A percentile compares a stretch with the other conserved stretches of the same genome.
Conservation (phyloP, 2,113 vertebrate species). For the Lipotes vexillifer region DNA sequence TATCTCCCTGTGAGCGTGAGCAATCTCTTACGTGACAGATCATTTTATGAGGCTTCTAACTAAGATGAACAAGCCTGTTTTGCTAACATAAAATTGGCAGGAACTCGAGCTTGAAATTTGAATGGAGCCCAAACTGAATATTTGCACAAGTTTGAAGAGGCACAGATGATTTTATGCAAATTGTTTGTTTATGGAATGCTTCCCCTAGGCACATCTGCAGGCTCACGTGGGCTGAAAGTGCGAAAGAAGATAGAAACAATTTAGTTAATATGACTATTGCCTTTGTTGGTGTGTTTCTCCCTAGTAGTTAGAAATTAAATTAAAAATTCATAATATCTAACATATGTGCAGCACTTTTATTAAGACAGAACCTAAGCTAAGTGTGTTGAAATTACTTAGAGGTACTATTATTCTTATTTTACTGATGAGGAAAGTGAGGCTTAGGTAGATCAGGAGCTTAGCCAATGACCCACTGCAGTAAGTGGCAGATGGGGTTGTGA, state of each 20-base stretch:
- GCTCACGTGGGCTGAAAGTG: background rate
- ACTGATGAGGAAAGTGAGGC: background rate
- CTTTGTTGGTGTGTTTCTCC: background rate
- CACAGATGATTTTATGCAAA: constrained; percentile 54
- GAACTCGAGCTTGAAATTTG: constrained; percentile 35
- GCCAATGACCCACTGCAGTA: background rate
- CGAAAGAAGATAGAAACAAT: background rate
- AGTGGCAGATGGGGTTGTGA: background rate
- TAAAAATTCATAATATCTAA: background rate
- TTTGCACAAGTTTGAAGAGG: constrained; percentile 23
- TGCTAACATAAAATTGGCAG: constrained; percentile 55
- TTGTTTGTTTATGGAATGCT: constrained; percentile 36
- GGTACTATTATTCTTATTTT: background rate
- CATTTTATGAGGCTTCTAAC: constrained; percentile 31
- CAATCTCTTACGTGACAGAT: background rate
- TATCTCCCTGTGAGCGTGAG: background rate
- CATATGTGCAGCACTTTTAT: background rate
- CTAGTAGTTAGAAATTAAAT: background rate
- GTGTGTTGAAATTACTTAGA: background rate
- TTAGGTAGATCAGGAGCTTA: background rate
- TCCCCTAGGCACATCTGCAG: constrained; percentile 33
- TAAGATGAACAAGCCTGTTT: constrained; percentile 39
- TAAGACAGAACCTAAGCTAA: background rate
- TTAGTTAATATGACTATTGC: background rate
- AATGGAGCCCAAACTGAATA: constrained; percentile 40